A percentile compares a stretch with the other conserved stretches of the same genome.
Evolutionary conservation across 2,888 invertebrate genomes (phyloP).

Genomic region (Byasa hedistus): DNA sequence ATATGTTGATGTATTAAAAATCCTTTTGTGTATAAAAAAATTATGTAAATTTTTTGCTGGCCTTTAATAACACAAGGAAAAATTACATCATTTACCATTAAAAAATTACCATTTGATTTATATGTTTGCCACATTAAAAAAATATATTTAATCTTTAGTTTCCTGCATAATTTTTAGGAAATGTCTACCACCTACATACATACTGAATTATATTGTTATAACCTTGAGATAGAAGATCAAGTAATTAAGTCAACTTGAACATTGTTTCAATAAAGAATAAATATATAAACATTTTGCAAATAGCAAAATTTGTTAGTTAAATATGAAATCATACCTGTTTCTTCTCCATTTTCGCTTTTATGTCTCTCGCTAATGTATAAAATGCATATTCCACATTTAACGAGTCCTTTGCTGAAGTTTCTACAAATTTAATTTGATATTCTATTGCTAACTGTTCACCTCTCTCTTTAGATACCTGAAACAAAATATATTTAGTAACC

Average conservation of each 20-base stretch:
- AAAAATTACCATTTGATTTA: no score
- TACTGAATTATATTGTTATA: no score
- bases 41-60: neutral
- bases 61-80: no score
- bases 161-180: no score
- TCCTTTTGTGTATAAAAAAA: neutral
- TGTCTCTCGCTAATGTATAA: constrained; percentile 97
- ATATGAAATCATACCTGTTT: constrained; percentile 88
- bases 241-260: no score
- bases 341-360: constrained; percentile 98
- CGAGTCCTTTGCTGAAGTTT: constrained; percentile 98
- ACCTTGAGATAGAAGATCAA: no score
- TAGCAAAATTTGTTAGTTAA: neutral
- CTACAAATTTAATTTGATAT: constrained; percentile 99
- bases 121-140: no score
- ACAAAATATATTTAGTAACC: constrained; percentile 22
- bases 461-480: constrained; percentile 93
- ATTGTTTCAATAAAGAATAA: neutral
- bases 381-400: constrained; percentile 99
- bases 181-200: no score
- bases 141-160: no score
- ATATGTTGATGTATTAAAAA: neutral
- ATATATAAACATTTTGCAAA: neutral
- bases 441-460: constrained; percentile 98
- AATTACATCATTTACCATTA: no score